Conservation (phyloP, 2,113 vertebrate genomes). For the Crocuta crocuta region DNA sequence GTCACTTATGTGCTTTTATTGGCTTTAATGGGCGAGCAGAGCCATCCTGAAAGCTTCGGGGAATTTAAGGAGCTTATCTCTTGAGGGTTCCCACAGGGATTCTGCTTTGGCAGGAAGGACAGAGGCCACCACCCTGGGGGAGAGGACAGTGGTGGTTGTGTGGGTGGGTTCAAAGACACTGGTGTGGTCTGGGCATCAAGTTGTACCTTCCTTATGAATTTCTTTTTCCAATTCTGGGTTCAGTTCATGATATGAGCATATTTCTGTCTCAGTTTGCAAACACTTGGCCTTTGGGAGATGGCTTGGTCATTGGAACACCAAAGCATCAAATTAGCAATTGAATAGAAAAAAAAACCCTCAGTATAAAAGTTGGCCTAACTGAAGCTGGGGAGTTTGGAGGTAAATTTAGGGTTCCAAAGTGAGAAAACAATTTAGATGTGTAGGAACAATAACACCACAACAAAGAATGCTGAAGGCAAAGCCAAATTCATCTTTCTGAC, state of each 20-base stretch:
- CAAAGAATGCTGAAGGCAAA: not conserved
- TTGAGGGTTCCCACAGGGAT: not conserved
- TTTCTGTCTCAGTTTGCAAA: not conserved
- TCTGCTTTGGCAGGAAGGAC: not conserved
- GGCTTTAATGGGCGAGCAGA: not conserved
- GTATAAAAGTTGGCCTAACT: not conserved
- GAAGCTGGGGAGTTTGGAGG: not conserved
- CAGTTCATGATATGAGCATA: not conserved
- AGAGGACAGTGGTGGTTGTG: not conserved
- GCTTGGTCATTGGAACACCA: not conserved
- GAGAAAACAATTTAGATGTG: not conserved
- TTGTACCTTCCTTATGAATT: not conserved
- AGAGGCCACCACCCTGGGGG: not conserved
- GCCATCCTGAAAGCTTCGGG: not conserved
- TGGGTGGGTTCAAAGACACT: not conserved
- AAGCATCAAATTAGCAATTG: not conserved
- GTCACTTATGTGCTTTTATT: conserved; percentile 22
- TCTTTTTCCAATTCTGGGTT: not conserved
- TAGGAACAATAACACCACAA: not conserved
- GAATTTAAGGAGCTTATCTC: conserved; percentile 14
- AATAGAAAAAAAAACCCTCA: not conserved
- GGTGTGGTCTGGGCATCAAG: not conserved
- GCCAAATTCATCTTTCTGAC: not conserved
- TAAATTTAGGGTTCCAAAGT: not conserved
- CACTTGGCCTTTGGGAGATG: not conserved